Evolutionary conservation across 2,888 invertebrate genomes (phyloP).

Genomic region (Galerucella nymphaeae): DNA sequence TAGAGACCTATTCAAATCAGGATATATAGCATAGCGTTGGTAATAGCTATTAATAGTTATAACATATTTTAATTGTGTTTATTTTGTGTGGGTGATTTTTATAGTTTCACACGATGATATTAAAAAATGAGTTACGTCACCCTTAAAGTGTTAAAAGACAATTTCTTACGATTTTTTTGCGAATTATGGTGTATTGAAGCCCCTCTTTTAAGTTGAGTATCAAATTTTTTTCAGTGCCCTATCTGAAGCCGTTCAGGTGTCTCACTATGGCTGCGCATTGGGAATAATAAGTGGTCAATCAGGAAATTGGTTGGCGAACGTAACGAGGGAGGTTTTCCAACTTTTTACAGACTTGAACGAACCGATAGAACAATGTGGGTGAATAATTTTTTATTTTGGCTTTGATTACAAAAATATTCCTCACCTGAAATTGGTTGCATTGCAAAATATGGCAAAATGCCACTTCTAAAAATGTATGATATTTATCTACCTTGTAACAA

Average conservation of each 20-base stretch:
- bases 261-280: constrained; percentile 70
- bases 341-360: constrained; percentile 60
- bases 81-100: not conserved
- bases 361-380: constrained; percentile 66
- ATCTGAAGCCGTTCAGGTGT: constrained; percentile 70
- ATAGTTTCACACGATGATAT: not conserved
- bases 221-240: constrained; percentile 60
- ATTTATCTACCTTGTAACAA: no score
- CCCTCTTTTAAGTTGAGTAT: no score
- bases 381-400: constrained; percentile 10
- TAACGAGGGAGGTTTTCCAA: constrained; percentile 69
- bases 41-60: constrained; percentile 2
- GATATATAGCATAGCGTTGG: not conserved
- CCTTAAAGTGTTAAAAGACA: no score
- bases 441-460: no score
- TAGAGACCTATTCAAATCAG: not conserved
- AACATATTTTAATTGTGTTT: not conserved
- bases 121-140: no score
- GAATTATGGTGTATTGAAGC: no score
- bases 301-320: constrained; percentile 71
- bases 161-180: no score
- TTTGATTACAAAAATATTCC: no score
- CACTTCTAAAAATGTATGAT: no score
- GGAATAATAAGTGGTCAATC: constrained; percentile 73
- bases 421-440: no score